Evolutionary conservation across 2,797 vertebrate genomes (phyloP), one percentile per base, ranked within the genome.

Genomic region (Enteromius fasciolatus): DNA sequence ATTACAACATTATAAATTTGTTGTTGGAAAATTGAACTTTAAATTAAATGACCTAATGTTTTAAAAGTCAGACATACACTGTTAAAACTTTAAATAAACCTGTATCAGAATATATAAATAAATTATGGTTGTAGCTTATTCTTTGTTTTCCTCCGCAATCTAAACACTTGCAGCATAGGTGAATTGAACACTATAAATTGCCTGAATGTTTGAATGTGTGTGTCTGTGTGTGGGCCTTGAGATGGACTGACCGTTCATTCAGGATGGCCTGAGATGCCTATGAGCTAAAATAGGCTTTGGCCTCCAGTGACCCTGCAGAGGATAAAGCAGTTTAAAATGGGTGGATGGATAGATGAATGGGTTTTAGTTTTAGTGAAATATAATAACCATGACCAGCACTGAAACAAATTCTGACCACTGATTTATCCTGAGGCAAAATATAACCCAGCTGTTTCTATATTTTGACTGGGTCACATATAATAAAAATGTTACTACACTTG

Each of bases 351-450:
- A 23, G n/a, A 57, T 57, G n/a, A 57, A 57, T 57, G 54, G 54
- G 10, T 57, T 57, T 23, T 12, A 57, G 54, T 23, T 57, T 57
- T 23, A 57, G 10, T 12, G 54, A 57, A 57, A 57, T 33, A 33
- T 73, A 72, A 50, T 52, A 72, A 52, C 17, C 10, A 18, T 73
- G 46, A 69, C 64, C 48, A 68, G 10, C n/a, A 68, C 64, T 54
- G 33, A 68, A 50, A 79, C 14, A 12, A 68, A 66, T 10, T 78
- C 59, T 50, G 61, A 57, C 64, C 64, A 57, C 64, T 31, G 33
- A 79, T 18, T 50, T 69, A 79, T 57, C 69, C 25, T 61, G 23
- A 33, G 67, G 14, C 7, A 63, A 80, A 77, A 72, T 63, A 23
- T 14, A 48, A 28, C 28, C 28, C 52, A 61, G 18, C 67, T 36